Evolutionary conservation across 2,113 vertebrate genomes (phyloP).

Genomic region (Hippocampus comes): DNA sequence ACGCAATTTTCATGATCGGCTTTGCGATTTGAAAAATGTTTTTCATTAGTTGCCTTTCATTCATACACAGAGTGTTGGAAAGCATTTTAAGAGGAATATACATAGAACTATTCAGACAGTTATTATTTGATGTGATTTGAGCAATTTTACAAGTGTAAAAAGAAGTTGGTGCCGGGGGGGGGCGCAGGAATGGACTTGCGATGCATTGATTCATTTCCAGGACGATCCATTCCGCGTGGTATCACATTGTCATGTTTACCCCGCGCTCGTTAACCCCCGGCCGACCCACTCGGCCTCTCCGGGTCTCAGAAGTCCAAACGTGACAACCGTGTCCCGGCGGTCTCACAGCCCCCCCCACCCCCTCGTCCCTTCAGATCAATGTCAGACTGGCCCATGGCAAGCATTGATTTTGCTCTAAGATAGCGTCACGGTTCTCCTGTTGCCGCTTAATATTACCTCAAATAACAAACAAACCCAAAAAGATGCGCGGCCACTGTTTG

Average conservation of each 20-base stretch:
- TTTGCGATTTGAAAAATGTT: neutral
- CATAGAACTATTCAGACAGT: no score
- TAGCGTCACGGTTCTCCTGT: conserved; percentile 21
- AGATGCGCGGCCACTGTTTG: neutral
- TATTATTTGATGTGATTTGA: no score
- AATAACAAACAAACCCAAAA: neutral
- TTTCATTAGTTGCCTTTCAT: no score
- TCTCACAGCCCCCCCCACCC: no score
- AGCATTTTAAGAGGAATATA: no score
- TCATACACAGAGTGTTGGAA: no score
- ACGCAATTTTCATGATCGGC: neutral
- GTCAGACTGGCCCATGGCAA: conserved; percentile 2
- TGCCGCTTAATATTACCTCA: no score
- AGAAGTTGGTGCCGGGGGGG: no score
- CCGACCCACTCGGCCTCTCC: conserved; percentile 32
- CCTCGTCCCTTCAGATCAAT: conserved; percentile 44
- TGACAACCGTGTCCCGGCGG: conserved; percentile 17
- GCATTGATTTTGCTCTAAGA: conserved; percentile 60
- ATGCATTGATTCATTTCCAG: neutral
- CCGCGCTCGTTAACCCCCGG: conserved; percentile 47
- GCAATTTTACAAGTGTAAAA: no score
- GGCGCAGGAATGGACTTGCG: no score
- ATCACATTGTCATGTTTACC: conserved; percentile 38
- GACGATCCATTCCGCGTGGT: neutral
- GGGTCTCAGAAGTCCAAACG: conserved; percentile 40